A percentile compares a stretch with the other conserved stretches of the same genome.
These are phyloP conservation scores for Sclerurus mexicanus DNA, from an alignment of 2,113 vertebrate genomes.

Conservation along the genomic window DNA sequence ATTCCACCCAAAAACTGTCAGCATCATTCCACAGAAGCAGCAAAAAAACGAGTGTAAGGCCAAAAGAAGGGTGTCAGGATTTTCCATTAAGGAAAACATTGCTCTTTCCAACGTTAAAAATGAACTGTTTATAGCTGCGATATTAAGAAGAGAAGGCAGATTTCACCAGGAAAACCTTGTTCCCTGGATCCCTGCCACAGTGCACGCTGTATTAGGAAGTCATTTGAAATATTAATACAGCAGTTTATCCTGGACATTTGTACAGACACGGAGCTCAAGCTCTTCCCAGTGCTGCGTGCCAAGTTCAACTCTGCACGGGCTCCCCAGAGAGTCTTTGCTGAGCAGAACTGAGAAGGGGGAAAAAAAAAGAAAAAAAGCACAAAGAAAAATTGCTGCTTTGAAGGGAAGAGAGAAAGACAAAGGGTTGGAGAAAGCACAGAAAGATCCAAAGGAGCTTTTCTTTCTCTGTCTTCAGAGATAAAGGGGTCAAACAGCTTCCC, in stretches of 20 bases:
- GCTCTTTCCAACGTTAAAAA: not conserved
- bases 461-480: not conserved
- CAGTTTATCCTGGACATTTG: constrained; percentile 1
- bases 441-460: not conserved
- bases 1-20: not conserved
- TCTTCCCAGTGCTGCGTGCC: not conserved
- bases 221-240: constrained; percentile 22
- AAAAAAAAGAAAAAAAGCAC: not conserved
- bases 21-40: not conserved
- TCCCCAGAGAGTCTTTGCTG: not conserved
- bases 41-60: not conserved
- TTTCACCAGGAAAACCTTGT: not conserved
- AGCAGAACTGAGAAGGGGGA: not conserved
- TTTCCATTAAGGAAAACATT: not conserved
- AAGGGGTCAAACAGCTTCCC: not conserved
- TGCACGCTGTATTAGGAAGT: not conserved
- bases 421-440: not conserved
- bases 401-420: not conserved
- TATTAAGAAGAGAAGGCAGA: not conserved
- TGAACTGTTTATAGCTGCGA: not conserved
- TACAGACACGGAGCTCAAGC: not conserved
- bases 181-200: not conserved
- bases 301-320: not conserved
- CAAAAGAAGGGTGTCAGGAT: not conserved
- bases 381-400: not conserved